phyloP scores from a whole-genome alignment of 2,113 vertebrate genomes.

The Notothenia coriiceps region DNA sequence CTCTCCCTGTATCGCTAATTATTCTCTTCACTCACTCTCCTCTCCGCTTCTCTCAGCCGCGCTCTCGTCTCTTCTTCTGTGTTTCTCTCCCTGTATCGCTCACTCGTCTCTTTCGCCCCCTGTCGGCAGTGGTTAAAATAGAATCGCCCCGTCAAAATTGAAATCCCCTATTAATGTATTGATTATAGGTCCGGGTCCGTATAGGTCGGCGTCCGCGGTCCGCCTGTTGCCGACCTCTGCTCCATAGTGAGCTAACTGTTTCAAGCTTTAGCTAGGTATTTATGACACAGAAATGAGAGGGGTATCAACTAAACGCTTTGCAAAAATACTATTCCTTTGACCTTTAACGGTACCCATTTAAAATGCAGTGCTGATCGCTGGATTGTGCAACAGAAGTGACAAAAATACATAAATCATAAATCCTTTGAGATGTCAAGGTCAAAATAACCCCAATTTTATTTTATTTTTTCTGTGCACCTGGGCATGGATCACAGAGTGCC shows the following conservation, averaged over 20 bases:
- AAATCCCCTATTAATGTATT: too few species aligned
- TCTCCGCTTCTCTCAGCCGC: too few species aligned
- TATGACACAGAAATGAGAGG: background rate
- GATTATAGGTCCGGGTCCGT: too few species aligned
- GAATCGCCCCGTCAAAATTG: too few species aligned
- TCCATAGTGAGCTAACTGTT: background rate
- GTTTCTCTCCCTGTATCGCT: too few species aligned
- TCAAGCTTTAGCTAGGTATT: background rate
- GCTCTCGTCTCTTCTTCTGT: too few species aligned
- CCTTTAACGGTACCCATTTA: background rate
- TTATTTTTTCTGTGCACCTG: background rate
- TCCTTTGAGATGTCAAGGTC: constrained; percentile 51
- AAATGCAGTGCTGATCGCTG: constrained; percentile 17
- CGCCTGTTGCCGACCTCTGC: too few species aligned
- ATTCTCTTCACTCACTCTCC: too few species aligned
- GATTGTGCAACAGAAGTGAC: constrained; percentile 33
- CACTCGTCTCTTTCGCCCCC: too few species aligned
- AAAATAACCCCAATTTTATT: constrained; percentile 48
- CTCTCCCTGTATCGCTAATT: too few species aligned
- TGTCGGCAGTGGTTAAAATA: too few species aligned
- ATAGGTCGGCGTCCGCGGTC: too few species aligned
- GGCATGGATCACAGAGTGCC: constrained; percentile 40
- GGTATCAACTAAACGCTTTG: background rate
- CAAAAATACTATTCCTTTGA: constrained; percentile 9
- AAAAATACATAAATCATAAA: constrained; percentile 5